Percentiles rank a stretch among this genome's conserved stretches.
Conservation (phyloP, 2,113 vertebrate genomes). For the Columbina picui region DNA sequence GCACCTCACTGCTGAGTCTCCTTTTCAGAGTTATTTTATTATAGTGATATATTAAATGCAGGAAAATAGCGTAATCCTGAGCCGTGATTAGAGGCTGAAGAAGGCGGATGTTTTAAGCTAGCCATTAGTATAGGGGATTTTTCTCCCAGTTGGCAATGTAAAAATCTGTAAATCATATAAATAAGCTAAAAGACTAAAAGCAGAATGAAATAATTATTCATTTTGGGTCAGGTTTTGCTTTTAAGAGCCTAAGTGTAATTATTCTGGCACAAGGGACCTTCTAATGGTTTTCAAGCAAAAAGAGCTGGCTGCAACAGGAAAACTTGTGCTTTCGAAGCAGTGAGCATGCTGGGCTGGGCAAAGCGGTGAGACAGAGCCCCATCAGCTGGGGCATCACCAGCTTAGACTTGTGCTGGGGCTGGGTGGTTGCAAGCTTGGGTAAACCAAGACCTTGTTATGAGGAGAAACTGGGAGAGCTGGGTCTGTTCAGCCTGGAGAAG, state of each 20-base stretch:
- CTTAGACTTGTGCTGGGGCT: not conserved
- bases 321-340: not conserved
- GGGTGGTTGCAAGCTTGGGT: not conserved
- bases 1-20: not conserved
- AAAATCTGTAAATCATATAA: conserved; percentile 3
- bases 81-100: not conserved
- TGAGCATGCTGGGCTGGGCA: accelerated
- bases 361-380: not conserved
- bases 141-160: not conserved
- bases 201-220: conserved; percentile 22
- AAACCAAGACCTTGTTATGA: not conserved
- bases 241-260: not conserved
- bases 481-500: too few relatives aligned
- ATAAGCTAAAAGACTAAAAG: conserved; percentile 28
- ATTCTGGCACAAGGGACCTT: not conserved
- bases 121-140: not conserved
- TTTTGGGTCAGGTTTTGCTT: conserved; percentile 6
- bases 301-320: not conserved
- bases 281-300: not conserved
- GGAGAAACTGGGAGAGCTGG: too few relatives aligned
- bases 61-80: not conserved
- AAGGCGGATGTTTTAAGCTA: not conserved
- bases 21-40: conserved; percentile 1
- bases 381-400: not conserved
- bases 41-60: not conserved